These are phyloP conservation scores for Azorinus chamasolen DNA, from an alignment of 2,888 invertebrate species.

Conservation along the genomic window DNA sequence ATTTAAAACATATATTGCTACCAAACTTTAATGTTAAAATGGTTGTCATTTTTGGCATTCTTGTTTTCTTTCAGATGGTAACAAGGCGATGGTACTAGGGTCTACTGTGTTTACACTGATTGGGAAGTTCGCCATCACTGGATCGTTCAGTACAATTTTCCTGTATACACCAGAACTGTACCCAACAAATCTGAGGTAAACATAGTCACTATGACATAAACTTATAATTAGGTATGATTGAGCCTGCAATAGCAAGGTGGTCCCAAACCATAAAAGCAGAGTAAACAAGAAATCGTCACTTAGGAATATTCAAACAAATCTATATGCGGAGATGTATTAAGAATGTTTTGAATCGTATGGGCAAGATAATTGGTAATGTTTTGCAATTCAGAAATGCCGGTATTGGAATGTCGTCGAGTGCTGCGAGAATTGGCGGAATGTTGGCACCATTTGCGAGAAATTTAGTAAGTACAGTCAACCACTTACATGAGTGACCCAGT, in stretches of 20 bases:
- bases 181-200: conserved; percentile 79
- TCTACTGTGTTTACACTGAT: conserved; percentile 68
- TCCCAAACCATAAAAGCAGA: no score
- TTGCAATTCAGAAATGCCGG: conserved; percentile 66
- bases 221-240: no score
- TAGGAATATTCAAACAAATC: no score
- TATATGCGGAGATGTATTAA: no score
- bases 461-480: conserved; percentile 57
- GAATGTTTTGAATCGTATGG: no score
- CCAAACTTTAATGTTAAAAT: no score
- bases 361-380: no score
- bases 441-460: conserved; percentile 70
- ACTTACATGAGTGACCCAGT: no score
- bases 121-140: conserved; percentile 76
- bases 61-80: conserved; percentile 34
- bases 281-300: no score
- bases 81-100: conserved; percentile 15
- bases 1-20: no score
- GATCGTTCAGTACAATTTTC: conserved; percentile 72
- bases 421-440: conserved; percentile 69
- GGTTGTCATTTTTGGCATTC: no score
- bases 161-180: conserved; percentile 77
- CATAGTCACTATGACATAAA: not conserved
- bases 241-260: no score
- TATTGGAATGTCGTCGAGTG: conserved; percentile 67